Base-by-base conservation (phyloP, 2,888 invertebrate species). In the Herminia tarsipennalis region DNA sequence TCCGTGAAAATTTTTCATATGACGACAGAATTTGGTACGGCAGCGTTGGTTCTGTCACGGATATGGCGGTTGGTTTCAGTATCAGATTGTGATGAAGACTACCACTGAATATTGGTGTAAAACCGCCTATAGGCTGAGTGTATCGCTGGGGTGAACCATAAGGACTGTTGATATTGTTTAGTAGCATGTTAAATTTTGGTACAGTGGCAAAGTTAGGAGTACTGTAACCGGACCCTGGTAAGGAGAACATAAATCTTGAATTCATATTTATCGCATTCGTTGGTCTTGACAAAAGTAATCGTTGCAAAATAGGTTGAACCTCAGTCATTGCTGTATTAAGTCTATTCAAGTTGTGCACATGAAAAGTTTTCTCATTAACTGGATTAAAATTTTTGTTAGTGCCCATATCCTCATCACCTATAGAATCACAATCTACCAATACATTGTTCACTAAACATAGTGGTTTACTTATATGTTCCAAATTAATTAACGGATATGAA, bases 1-100 rank as follows among this genome's bases (percentile, higher is more conserved):
- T 49, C 29, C 49, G 21, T 22, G 45, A 21, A 38, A 68, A 72
- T 40, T 55, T 55, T n/a, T 55, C 43, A 30, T 42, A 22, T 3
- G 43, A 10, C 5, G 43, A 22, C n/a, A 42, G 32, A 27, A 30
- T 51, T 43, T 24, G 45, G 25, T 48, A 32, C 9, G 29, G 12
- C 13, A 36, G 3, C 1, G 36, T 16, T 36, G 41, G 30, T 29
- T 42, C 37, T 28, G 39, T 30, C 22, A 30, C 33, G 10, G n/a
- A 6, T 30, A 28, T 35, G 8, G 16, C 8, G 24, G 38, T 22
- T 29, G 36, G 46, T 20, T 44, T 51, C 25, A 38, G 3, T 25
- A 17, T 18, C 14, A 50, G 5, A 37, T 44, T 32, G 32, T 50
- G 45, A 30, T 37, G 5, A 30, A 43, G 18, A 35, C 22, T 32